Evolutionary conservation across 2,797 vertebrate species (phyloP), one percentile per base, ranked within the genome.

Genomic region (Cirrhinus molitorella): DNA sequence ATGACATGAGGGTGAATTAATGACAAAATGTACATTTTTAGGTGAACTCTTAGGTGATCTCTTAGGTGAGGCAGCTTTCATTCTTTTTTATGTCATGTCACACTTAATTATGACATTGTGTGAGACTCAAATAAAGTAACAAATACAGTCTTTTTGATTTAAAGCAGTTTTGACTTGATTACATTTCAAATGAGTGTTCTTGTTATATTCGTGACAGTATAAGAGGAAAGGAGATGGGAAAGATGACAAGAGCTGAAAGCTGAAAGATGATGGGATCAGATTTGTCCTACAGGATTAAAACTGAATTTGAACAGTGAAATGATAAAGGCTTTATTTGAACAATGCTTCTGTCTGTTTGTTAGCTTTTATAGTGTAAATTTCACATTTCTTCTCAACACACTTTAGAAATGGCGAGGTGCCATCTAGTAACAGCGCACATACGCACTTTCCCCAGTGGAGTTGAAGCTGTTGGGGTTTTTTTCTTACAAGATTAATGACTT

Each of bases 271-370:
- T 5, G 28, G 21, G 25, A 66, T 49, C 25, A 51, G 31, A 19
- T 45, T 70, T 68, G 65, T 70, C 79, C 37, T 57, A 9, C 25
- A 43, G 67, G 53, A 80, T 71, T 59, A 80, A 14, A 23, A 40
- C 51, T 57, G 11, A 59, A 21, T 57, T 70, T 80, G 40, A 71
- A 28, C 23, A 21, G 37, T 59, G 65, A 2, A 80, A 43, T 25
- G 37, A 66, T 51, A 59, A 43, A 45, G 37, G 14, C 9, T 12
- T n/a, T 40, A 40, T 71, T 45, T 80, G 51, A 66, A 80, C 37
- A 65, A 65, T 8, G 34, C 14, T 5, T 45, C n/a, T 45, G 37
- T 70, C 67, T 5, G 1, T 45, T 45, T 80, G 11, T 71, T 70
- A 43, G 34, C 23, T 57, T 16, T 40, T 59, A 23, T 6, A 43